Evolutionary conservation across 2,797 vertebrate genomes (phyloP).

Genomic region (Phataginus tetradactyla): DNA sequence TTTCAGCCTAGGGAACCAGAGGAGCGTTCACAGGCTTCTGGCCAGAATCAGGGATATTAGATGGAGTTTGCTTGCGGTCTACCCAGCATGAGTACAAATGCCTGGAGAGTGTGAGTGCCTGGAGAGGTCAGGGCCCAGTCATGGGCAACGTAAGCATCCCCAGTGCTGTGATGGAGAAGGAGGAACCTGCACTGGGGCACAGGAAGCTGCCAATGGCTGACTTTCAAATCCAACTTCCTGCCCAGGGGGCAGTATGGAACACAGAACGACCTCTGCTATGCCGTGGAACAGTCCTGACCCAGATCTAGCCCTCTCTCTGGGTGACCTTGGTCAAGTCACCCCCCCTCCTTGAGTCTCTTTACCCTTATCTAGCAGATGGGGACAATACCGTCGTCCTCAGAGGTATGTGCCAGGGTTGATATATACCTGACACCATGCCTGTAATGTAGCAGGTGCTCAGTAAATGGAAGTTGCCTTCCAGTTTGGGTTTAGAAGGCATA

Average conservation of each 20-base stretch:
- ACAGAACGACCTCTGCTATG: background rate
- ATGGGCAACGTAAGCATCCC: background rate
- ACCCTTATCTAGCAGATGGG: background rate
- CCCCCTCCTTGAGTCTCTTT: background rate
- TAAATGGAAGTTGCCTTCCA: background rate
- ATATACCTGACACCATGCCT: too few relatives aligned
- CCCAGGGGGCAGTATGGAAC: background rate
- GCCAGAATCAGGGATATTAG: background rate
- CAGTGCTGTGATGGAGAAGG: background rate
- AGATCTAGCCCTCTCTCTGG: background rate
- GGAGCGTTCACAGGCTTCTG: background rate
- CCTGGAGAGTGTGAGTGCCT: background rate
- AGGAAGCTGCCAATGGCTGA: background rate
- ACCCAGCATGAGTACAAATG: background rate
- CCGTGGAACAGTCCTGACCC: background rate
- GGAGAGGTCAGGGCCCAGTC: background rate
- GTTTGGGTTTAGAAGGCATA: background rate
- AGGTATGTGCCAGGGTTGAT: background rate
- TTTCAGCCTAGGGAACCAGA: background rate
- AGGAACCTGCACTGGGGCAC: background rate
- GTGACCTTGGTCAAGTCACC: background rate
- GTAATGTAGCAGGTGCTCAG: background rate
- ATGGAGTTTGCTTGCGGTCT: background rate
- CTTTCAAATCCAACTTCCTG: background rate
- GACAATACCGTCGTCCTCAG: background rate